Base-by-base conservation (phyloP, 2,113 vertebrate genomes). In the Hypocryptadius cinnamomeus region DNA sequence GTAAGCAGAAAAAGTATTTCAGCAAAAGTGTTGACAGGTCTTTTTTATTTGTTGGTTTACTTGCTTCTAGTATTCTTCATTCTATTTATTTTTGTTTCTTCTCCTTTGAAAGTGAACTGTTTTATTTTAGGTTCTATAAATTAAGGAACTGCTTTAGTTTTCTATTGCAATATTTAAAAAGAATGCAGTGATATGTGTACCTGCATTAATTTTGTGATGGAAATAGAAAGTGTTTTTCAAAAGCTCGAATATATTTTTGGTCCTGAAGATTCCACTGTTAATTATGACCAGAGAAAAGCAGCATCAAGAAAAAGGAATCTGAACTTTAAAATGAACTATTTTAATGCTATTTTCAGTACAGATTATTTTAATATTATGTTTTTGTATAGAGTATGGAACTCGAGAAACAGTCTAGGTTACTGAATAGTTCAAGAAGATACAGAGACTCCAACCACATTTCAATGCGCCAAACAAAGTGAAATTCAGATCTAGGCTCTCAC, bases 81-180 rank as follows among this genome's bases (percentile, higher is more conserved):
- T 81, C 73, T 69, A 7, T 90, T 86, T 86, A 77, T 76, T 87
- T 95, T 91, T 76, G 22, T 59, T 87, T 80, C 28, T 93, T 91
- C 44, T 79, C 28, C 40, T 76, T 84, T 94, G 73, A 96, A 93
- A 90, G 44, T 3, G 11, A 96, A 72, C 31, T 79, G 47, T 87
- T 74, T 53, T 86, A 60, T 33, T 89, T 94, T 59, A 50, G 37
- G 50, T 70, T 87, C 74, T 79, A 76, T 85, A 89, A 91, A 89
- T 92, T 96, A 72, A 95, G 66, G 18, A 84, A 79, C n/a, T 61
- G 27, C 27, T 87, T 87, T 82, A 59, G 8, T 66, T 65, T 89
- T 79, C 50, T 77, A 8, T 27, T 79, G 45, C 27, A 93, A 59
- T 70, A 84, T 87, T 89, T 76, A 50, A 68, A 96, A 88, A 68